These are phyloP conservation scores for Stomatorhinus ivindoensis DNA, from an alignment of 2,113 vertebrate species.

Conservation along the genomic window DNA sequence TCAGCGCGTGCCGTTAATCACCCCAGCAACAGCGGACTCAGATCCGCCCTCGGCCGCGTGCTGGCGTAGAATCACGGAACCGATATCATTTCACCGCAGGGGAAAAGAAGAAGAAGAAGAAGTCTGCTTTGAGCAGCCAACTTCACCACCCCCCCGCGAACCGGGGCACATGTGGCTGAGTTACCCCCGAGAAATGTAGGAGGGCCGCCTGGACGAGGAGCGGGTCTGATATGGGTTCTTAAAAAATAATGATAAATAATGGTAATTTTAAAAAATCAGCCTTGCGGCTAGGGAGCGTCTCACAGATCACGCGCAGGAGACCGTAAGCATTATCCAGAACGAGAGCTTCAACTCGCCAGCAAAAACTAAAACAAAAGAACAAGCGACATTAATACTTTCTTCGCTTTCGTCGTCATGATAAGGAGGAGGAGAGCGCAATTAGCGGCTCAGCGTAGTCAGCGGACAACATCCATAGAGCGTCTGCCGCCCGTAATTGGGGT, in stretches of 20 bases:
- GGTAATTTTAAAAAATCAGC: background rate
- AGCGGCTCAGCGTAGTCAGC: background rate
- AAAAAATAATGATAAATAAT: background rate
- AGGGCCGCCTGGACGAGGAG: slow-evolving; percentile 6
- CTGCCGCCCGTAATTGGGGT: background rate
- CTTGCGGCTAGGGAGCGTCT: background rate
- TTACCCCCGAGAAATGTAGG: background rate
- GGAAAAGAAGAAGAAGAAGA: background rate
- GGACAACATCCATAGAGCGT: background rate
- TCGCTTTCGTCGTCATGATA: background rate
- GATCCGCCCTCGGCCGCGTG: background rate
- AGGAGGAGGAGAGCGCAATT: background rate
- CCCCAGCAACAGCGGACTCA: slow-evolving; percentile 40
- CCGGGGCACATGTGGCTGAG: slow-evolving; percentile 16
- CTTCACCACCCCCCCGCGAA: background rate
- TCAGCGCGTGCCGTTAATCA: slow-evolving; percentile 52
- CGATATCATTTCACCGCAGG: background rate
- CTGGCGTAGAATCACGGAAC: background rate
- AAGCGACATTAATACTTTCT: background rate
- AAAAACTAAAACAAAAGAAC: background rate
- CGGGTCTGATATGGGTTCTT: slow-evolving; percentile 24
- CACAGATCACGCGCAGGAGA: background rate
- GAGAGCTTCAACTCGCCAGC: background rate
- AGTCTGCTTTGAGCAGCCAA: background rate
- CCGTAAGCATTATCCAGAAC: background rate